Conservation (phyloP, 1,140 invertebrate species). For the Ganaspis sp. region DNA sequence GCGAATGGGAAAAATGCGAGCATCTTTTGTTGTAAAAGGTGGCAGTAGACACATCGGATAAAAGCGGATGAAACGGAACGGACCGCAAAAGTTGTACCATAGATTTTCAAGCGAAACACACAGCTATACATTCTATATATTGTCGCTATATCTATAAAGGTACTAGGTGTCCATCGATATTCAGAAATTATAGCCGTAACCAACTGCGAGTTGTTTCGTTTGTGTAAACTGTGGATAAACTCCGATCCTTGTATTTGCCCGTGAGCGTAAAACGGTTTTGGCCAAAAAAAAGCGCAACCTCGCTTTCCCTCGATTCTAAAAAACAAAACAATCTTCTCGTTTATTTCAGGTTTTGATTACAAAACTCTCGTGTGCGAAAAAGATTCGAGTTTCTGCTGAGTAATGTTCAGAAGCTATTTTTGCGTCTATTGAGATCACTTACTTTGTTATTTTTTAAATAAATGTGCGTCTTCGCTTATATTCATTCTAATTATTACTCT, state of each 20-base stretch:
- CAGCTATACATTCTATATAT: background rate
- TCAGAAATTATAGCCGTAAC: conserved; percentile 30
- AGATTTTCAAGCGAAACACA: conserved; percentile 1
- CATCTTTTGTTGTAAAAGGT: conserved; percentile 30
- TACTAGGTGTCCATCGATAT: conserved; percentile 28
- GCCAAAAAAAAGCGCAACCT: background rate
- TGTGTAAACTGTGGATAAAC: conserved; percentile 30
- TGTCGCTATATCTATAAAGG: background rate
- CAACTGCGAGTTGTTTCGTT: background rate
- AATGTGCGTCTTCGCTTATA: too few relatives aligned
- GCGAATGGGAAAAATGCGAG: conserved; percentile 8
- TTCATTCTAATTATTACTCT: too few relatives aligned
- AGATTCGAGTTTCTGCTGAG: too few relatives aligned
- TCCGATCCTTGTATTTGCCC: conserved; percentile 5
- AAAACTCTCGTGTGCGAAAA: background rate
- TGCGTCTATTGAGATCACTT: too few relatives aligned
- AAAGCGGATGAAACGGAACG: conserved; percentile 18
- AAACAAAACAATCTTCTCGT: background rate
- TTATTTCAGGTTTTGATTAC: conserved; percentile 1
- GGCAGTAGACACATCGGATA: conserved; percentile 7
- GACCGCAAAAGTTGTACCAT: conserved; percentile 26
- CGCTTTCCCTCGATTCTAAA: background rate
- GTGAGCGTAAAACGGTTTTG: conserved; percentile 8
- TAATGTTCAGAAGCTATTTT: too few relatives aligned
- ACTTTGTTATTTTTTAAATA: too few relatives aligned